Conservation (phyloP, 2,113 vertebrate species). For the Guaruba guarouba region DNA sequence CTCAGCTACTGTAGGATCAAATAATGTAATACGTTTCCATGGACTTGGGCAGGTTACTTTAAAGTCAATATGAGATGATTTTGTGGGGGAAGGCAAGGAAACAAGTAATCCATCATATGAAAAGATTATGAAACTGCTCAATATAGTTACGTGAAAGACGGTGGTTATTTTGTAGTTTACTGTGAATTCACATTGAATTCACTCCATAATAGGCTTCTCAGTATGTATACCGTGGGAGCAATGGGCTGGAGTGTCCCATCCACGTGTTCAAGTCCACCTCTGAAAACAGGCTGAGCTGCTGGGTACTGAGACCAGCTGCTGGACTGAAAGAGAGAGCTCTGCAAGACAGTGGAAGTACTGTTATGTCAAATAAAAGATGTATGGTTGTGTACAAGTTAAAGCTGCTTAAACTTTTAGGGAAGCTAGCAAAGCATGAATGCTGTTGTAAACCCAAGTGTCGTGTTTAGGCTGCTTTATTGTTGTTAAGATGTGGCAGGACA, state of each 20-base stretch:
- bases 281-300: background rate
- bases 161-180: background rate
- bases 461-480: background rate
- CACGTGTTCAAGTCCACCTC: background rate
- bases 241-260: background rate
- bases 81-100: background rate
- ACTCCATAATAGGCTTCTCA: background rate
- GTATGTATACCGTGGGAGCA: background rate
- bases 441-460: background rate
- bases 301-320: too few relatives aligned
- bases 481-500: background rate
- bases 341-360: background rate
- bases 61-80: background rate
- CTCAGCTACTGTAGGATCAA: background rate
- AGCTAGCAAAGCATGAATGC: background rate
- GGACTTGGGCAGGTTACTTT: background rate
- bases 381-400: background rate
- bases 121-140: background rate
- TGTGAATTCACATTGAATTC: background rate
- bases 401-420: background rate
- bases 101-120: background rate
- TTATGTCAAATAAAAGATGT: background rate
- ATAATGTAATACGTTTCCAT: background rate
- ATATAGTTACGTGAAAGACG: background rate
- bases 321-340: background rate